Evolutionary conservation across 2,113 vertebrate species (phyloP).

Genomic region (Lamprotornis superbus): DNA sequence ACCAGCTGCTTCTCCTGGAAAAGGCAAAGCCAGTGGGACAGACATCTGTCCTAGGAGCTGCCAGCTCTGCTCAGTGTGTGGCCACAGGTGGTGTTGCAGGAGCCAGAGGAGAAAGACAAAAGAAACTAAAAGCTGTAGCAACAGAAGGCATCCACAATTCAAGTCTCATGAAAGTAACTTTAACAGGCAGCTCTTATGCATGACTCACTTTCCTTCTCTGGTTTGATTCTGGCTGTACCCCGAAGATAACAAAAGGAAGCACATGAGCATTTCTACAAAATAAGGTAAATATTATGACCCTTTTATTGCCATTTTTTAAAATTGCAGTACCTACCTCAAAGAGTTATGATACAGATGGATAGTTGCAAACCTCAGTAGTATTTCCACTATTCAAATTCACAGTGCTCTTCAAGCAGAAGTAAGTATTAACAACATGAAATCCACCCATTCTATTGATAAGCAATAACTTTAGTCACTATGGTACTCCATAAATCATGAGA

Average conservation of each 20-base stretch:
- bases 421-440: not conserved
- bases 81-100: not conserved
- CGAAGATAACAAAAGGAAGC: not conserved
- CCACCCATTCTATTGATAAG: not conserved
- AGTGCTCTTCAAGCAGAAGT: not conserved
- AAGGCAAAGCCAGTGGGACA: not conserved
- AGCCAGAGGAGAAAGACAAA: conserved; percentile 16
- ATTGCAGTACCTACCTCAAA: not conserved
- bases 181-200: not conserved
- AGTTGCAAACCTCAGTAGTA: not conserved
- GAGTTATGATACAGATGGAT: not conserved
- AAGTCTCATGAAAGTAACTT: not conserved
- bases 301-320: not conserved
- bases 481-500: not conserved
- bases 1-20: not conserved
- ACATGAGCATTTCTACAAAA: not conserved
- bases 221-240: not conserved
- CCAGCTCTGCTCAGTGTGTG: not conserved
- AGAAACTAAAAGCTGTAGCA: not conserved
- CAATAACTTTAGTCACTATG: not conserved
- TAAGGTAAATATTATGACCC: not conserved
- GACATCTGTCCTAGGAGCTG: not conserved
- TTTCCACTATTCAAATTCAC: not conserved
- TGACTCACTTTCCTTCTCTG: not conserved
- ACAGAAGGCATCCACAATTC: not conserved